Base-by-base conservation (phyloP, 2,113 vertebrate genomes). In the Pelmatolapia mariae region DNA sequence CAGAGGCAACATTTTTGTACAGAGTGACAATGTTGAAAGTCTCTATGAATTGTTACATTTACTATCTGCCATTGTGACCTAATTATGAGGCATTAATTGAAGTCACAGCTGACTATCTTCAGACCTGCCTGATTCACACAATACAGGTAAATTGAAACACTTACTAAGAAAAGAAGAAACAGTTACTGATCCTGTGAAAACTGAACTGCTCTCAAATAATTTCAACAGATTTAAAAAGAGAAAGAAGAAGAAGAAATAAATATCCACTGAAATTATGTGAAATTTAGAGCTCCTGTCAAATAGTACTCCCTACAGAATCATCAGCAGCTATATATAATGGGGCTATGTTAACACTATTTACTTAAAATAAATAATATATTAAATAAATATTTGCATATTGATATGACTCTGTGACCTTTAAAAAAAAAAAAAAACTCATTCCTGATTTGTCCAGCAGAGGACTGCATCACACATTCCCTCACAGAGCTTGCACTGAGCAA, bases 391-490 rank as follows among this genome's bases (percentile, higher is more conserved):
- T 29, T 76, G 43, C 43, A 29, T 29, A 11, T 7, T 5, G 40
- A 29, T 11, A 29, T 47, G 43, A 12, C 71, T 29, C 43, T 29
- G 24, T 76, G 71, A 19, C 24, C 38, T 7, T 73, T 0, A 0
- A 0, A 3, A 38, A 36, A 16, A 18, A 5, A 7, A 19, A 0
- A 19, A 3, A 43, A 43, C 0, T 16, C 5, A 45, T 73, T 73
- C 68, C 38, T 26, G 66, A 73, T 73, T 73, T 45, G 38, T 73
- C 66, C 66, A 45, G 66, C 38, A 47, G 40, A 73, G 68, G 68
- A 73, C 40, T 73, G 22, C 40, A 73, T 26, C 40, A 18, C 40
- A 47, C 22, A 47, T 47, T 73, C 40, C 40, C 40, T 45, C 66
- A 71, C 38, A 73, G 38, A 73, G 66, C 8, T 43, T 10, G 13